phyloP scores from a whole-genome alignment of 1,140 invertebrate species.

The Drosophila yakuba region DNA sequence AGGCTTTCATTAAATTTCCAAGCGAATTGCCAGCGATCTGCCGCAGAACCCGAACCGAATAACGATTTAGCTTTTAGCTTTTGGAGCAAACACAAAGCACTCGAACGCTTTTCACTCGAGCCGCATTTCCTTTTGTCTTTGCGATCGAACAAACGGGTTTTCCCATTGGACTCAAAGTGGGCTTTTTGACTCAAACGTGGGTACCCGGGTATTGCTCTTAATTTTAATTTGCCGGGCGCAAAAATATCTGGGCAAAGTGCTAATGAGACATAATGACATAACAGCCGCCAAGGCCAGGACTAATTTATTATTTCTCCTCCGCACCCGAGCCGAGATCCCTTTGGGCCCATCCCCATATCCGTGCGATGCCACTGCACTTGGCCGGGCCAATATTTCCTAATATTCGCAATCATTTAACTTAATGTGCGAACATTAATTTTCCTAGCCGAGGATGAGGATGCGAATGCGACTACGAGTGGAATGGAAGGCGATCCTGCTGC shows the following conservation, averaged over 20 bases:
- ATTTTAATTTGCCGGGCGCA: constrained; percentile 71
- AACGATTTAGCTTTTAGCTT: constrained; percentile 26
- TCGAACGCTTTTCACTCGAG: constrained; percentile 45
- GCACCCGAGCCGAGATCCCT: constrained; percentile 4
- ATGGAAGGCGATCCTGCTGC: constrained; percentile 25
- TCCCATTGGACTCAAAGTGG: neutral
- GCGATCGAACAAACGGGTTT: constrained; percentile 57
- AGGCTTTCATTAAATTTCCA: constrained; percentile 71
- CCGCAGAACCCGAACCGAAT: constrained; percentile 13
- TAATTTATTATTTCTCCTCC: constrained; percentile 65
- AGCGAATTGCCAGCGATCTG: constrained; percentile 32
- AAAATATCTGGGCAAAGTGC: constrained; percentile 68
- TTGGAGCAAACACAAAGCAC: constrained; percentile 60
- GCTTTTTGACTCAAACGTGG: constrained; percentile 1
- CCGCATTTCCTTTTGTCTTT: constrained; percentile 51
- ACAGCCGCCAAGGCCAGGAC: constrained; percentile 64
- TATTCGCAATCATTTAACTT: constrained; percentile 82
- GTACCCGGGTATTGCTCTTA: constrained; percentile 47
- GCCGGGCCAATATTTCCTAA: constrained; percentile 77
- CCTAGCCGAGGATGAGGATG: constrained; percentile 43
- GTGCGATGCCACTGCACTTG: constrained; percentile 46
- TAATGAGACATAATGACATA: constrained; percentile 80
- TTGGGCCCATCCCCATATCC: neutral
- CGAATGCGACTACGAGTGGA: constrained; percentile 8
- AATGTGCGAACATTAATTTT: constrained; percentile 79